phyloP scores from a whole-genome alignment of 1,140 invertebrate species.

The Uloborus diversus region DNA sequence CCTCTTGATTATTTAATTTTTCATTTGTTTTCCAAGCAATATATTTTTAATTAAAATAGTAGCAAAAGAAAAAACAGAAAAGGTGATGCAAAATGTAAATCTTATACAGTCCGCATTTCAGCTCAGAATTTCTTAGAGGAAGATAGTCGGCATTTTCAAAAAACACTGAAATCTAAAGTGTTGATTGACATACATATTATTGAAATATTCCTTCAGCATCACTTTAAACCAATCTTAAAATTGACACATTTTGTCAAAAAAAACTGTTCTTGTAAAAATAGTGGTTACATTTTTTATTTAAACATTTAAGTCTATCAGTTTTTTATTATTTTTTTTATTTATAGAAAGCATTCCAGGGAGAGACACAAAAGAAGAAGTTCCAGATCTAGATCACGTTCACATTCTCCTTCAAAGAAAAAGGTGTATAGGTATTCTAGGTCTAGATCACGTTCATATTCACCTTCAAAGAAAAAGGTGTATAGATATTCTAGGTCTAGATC shows the following conservation, averaged over 20 bases:
- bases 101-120: no score
- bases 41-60: no score
- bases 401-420: conserved; percentile 7
- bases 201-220: no score
- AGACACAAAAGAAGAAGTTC: neutral
- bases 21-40: no score
- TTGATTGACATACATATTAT: no score
- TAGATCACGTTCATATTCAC: conserved; percentile 21
- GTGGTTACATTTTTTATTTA: neutral
- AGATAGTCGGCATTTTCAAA: no score
- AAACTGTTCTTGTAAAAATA: neutral
- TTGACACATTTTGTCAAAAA: neutral
- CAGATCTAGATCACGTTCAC: conserved; percentile 13
- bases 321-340: neutral
- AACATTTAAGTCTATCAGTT: neutral
- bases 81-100: no score
- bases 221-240: neutral
- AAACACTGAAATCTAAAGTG: no score
- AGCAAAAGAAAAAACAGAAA: no score
- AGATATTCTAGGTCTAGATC: conserved; percentile 2
- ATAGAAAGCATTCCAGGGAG: neutral
- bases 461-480: neutral
- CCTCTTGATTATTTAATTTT: no score
- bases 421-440: neutral
- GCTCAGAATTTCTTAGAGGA: no score